Percentiles rank a stretch among this genome's conserved stretches.
Conservation (phyloP, 30 jellyfish, hydroid and myxozoan species). For the Phacellophora camtschatica region DNA sequence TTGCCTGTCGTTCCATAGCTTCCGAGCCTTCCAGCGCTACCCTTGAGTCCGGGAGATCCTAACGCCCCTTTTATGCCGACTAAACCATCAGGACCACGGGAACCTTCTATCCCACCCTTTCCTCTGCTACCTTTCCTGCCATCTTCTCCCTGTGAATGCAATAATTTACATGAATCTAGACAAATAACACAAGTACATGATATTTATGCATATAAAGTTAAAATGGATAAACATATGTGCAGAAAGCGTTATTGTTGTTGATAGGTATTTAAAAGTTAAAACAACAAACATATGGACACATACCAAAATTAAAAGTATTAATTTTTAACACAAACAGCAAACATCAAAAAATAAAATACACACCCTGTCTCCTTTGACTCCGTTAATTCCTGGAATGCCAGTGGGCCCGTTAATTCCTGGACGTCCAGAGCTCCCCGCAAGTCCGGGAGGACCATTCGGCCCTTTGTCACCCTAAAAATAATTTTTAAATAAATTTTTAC, state of each 20-base stretch:
- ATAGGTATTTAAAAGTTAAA: too few species aligned
- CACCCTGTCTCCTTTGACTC: conserved; percentile 59
- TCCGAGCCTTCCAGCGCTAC: conserved; percentile 79
- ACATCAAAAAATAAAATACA: too few species aligned
- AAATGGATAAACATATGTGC: too few species aligned
- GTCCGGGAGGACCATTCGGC: conserved; percentile 45
- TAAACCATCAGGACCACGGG: conserved; percentile 76
- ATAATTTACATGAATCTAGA: too few species aligned
- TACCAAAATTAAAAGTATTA: too few species aligned
- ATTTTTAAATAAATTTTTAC: too few species aligned
- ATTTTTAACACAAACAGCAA: too few species aligned
- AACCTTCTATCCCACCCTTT: conserved; percentile 71
- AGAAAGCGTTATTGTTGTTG: too few species aligned
- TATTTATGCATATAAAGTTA: too few species aligned
- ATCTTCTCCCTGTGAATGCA: conserved; percentile 63
- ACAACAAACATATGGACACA: too few species aligned
- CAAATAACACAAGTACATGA: too few species aligned
- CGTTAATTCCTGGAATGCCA: conserved; percentile 29
- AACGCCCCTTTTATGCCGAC: conserved; percentile 69
- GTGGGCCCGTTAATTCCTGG: conserved; percentile 21
- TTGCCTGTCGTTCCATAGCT: conserved; percentile 60
- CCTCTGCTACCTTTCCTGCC: conserved; percentile 93
- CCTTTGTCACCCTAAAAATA: conserved; percentile 30
- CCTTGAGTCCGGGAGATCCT: conserved; percentile 85
- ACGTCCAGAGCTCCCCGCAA: conserved; percentile 47